phyloP scores from a whole-genome alignment of 2,113 vertebrate species.

The Rhabdornis inornatus region DNA sequence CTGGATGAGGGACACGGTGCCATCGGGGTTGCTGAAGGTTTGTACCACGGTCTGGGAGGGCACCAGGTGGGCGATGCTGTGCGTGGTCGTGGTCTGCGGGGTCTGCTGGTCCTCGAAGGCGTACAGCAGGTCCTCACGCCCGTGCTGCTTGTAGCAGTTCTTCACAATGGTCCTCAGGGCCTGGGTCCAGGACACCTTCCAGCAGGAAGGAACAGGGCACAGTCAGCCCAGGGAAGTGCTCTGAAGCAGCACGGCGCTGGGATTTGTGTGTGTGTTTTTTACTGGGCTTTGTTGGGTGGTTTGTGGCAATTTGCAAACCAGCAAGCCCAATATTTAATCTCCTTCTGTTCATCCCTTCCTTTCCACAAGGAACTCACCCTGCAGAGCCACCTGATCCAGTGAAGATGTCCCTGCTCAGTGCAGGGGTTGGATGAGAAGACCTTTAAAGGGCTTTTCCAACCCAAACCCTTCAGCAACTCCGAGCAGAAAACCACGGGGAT shows the following conservation, averaged over 20 bases:
- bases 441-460: background rate
- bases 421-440: background rate
- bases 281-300: rapidly evolving
- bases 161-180: conserved; percentile 95
- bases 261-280: rapidly evolving
- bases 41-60: conserved; percentile 97
- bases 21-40: conserved; percentile 96
- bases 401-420: background rate
- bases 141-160: conserved; percentile 99
- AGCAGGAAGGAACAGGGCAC: background rate
- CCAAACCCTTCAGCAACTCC: background rate
- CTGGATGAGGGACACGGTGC: conserved; percentile 98
- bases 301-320: rapidly evolving
- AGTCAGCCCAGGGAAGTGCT: rapidly evolving
- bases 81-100: conserved; percentile 82
- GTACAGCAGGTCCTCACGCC: conserved; percentile 93
- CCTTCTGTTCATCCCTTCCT: background rate
- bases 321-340: rapidly evolving
- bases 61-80: conserved; percentile 94
- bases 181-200: conserved; percentile 97
- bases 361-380: background rate
- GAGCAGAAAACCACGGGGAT: rapidly evolving
- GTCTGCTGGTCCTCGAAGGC: conserved; percentile 95
- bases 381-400: background rate
- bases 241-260: rapidly evolving